Conservation (phyloP, 2,797 vertebrate genomes). For the Liparis tanakae region DNA sequence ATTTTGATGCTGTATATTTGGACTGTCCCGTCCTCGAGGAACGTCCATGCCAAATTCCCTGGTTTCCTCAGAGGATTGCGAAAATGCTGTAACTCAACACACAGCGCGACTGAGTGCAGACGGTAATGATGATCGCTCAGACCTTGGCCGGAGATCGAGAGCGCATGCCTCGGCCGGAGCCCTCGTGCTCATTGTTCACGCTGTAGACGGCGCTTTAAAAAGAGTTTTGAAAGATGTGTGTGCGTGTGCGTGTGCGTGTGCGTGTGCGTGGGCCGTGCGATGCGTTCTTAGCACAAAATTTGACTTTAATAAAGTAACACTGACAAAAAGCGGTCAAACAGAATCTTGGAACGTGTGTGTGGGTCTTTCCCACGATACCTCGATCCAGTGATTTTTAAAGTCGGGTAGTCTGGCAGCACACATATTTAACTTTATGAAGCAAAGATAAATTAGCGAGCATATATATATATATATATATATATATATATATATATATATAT, state of each 20-base stretch:
- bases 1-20: constrained; percentile 72
- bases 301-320: constrained; percentile 38
- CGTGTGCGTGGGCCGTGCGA: constrained; percentile 44
- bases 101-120: constrained; percentile 68
- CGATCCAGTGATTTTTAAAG: constrained; percentile 28
- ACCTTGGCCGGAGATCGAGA: constrained; percentile 69
- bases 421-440: constrained; percentile 5
- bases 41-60: constrained; percentile 68
- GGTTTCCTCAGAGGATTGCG: constrained; percentile 74
- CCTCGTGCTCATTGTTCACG: constrained; percentile 55
- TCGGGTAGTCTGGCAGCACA: constrained; percentile 26
- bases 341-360: constrained; percentile 37
- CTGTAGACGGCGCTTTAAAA: constrained; percentile 23
- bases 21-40: constrained; percentile 66
- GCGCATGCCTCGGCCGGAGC: constrained; percentile 67
- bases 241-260: not conserved
- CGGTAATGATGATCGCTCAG: constrained; percentile 76
- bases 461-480: constrained; percentile 16
- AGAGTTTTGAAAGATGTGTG: constrained; percentile 47
- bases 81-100: constrained; percentile 74
- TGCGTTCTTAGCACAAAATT: constrained; percentile 45
- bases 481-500: constrained; percentile 35
- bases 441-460: constrained; percentile 33
- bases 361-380: constrained; percentile 24
- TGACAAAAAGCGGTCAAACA: constrained; percentile 32